These are phyloP conservation scores for Cephus rjabovi DNA, from an alignment of 2,888 invertebrate genomes.

Conservation along the genomic window DNA sequence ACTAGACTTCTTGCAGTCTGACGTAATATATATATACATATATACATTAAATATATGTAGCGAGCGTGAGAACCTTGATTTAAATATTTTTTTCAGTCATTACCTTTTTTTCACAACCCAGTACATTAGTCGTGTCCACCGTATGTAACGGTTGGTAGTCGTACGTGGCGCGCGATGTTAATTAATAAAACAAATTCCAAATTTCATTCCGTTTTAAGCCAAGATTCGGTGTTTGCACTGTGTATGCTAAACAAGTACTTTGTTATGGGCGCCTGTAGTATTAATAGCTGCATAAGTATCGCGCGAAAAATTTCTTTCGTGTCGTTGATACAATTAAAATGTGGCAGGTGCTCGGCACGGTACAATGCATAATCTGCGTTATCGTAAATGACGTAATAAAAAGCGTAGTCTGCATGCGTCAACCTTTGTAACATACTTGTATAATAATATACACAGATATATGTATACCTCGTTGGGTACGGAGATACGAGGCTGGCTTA, in stretches of 20 bases:
- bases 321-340: background rate
- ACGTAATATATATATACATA: background rate
- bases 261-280: background rate
- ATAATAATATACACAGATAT: constrained; percentile 6
- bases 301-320: background rate
- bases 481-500: background rate
- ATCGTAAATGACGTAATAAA: background rate
- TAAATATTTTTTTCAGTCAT: background rate
- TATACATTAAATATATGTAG: background rate
- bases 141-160: background rate
- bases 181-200: background rate
- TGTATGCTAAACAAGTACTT: background rate
- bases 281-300: background rate
- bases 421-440: constrained; percentile 7
- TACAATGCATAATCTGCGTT: background rate
- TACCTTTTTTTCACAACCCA: background rate
- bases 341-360: background rate
- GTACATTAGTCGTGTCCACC: background rate
- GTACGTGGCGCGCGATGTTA: background rate
- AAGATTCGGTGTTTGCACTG: background rate
- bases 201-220: background rate
- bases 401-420: background rate
- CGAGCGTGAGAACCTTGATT: background rate
- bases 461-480: constrained; percentile 1
- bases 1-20: background rate